Conservation (phyloP, 92 coral and sea anemone species). For the Epizoanthus rinbou region DNA sequence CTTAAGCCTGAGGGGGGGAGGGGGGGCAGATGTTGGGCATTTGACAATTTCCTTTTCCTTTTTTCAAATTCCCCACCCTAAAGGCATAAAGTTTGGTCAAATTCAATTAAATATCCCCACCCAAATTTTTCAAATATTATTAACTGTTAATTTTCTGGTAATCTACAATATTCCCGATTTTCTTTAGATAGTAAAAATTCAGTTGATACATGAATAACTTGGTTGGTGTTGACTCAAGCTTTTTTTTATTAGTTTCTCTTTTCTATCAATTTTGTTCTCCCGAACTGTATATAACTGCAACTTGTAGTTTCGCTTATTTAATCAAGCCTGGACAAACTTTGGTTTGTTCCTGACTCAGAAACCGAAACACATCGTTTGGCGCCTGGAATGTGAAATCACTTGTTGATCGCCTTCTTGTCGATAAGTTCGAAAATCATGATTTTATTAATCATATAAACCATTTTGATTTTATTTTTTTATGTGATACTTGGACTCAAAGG, state of each 20-base stretch:
- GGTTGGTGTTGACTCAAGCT: too few species aligned
- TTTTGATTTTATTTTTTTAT: slow-evolving; percentile 1
- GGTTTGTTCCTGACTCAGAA: not conserved
- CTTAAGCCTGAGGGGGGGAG: too few species aligned
- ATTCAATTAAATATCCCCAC: too few species aligned
- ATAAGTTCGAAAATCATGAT: not conserved
- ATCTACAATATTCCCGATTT: not conserved
- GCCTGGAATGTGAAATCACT: not conserved
- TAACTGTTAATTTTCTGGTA: too few species aligned
- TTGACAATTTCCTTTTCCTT: too few species aligned
- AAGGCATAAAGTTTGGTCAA: too few species aligned
- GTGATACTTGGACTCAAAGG: not conserved
- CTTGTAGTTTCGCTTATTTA: not conserved
- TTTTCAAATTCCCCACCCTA: too few species aligned
- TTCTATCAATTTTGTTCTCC: not conserved
- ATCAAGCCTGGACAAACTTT: slow-evolving; percentile 2
- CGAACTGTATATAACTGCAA: not conserved
- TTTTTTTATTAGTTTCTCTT: not conserved
- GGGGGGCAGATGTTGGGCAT: too few species aligned
- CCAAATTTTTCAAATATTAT: too few species aligned
- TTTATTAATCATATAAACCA: not conserved
- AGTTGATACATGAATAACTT: too few species aligned
- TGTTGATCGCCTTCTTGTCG: not conserved
- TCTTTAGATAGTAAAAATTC: not conserved
- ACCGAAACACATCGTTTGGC: not conserved